Base-by-base conservation (phyloP, 2,113 vertebrate genomes). In the Actenoides hombroni region DNA sequence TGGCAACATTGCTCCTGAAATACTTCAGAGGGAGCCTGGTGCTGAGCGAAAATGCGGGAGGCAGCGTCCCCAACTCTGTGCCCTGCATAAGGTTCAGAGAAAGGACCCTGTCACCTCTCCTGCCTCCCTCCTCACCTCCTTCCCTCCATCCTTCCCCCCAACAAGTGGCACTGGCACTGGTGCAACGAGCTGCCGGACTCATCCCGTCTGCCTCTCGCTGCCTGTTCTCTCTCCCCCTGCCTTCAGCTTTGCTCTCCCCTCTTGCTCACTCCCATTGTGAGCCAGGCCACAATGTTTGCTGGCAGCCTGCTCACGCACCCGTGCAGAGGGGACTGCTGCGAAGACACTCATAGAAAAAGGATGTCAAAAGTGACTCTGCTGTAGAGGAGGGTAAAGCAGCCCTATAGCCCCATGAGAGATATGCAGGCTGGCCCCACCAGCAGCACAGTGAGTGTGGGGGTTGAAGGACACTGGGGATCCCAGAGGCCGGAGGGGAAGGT, bases 1-100 rank as follows among this genome's bases (percentile, higher is more conserved):
- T 96, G 93, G 95, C 96, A 96, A 96, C 95, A 92, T 96, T 88
- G 81, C 88, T 90, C 70, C 80, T 4, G 40, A 91, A 91, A 82
- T 24, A 19, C 65, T 84, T 95, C 57, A 87, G 51, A 95, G 54
- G 84, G 63, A 97, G 85, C 25, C 77, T 75, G 49, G 61, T 61
- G 74, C 74, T 23, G 51, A 54, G 67, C 0, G 6, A 51, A 85
- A 76, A 73, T 0, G 33, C 79, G 40, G 26, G 26, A 94, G 77
- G 86, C 64, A 78, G 46, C 24, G 1, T 88, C 63, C 51, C 35
- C 48, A 29, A 26, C 56, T 86, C 93, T 25, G 74, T 88, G 67
- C 79, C 71, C 49, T 88, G 29, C 1, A 3, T 65, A 86, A 76
- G 44, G 42, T 73, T 88, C 1, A 0, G 33, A 80, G 75, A 40